These are phyloP conservation scores for Operophtera brumata DNA, from an alignment of 2,888 invertebrate genomes.

Conservation along the genomic window DNA sequence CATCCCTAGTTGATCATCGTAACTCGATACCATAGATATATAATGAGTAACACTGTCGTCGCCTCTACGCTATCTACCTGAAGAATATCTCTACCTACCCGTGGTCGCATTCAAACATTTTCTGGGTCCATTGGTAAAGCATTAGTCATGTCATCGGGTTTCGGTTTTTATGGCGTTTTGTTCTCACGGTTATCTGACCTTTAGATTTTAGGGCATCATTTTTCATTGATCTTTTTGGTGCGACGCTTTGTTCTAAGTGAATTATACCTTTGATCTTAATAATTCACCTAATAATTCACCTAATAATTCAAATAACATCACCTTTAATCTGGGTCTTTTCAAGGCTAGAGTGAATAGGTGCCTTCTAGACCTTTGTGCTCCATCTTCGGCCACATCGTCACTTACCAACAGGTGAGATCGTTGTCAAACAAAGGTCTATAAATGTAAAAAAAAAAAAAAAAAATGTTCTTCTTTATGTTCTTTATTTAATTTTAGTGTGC, in stretches of 20 bases:
- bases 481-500: too few relatives aligned
- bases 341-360: too few relatives aligned
- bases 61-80: constrained; percentile 20
- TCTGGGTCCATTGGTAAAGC: constrained; percentile 21
- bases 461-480: too few relatives aligned
- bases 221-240: constrained; percentile 22
- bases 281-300: background rate
- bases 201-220: constrained; percentile 27
- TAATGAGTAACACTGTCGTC: constrained; percentile 21
- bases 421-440: too few relatives aligned
- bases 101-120: constrained; percentile 13
- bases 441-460: too few relatives aligned
- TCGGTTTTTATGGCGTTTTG: constrained; percentile 28
- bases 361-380: too few relatives aligned
- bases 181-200: constrained; percentile 34
- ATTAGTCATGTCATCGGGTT: constrained; percentile 36
- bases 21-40: constrained; percentile 22
- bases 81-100: constrained; percentile 11
- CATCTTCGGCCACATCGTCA: too few relatives aligned
- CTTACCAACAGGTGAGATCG: too few relatives aligned
- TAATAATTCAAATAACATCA: too few relatives aligned
- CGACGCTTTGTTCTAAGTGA: constrained; percentile 18
- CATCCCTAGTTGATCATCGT: constrained; percentile 15
- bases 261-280: constrained; percentile 12
- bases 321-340: too few relatives aligned